Evolutionary conservation across 1,140 invertebrate species (phyloP).

Genomic region (Frieseomelitta varia): DNA sequence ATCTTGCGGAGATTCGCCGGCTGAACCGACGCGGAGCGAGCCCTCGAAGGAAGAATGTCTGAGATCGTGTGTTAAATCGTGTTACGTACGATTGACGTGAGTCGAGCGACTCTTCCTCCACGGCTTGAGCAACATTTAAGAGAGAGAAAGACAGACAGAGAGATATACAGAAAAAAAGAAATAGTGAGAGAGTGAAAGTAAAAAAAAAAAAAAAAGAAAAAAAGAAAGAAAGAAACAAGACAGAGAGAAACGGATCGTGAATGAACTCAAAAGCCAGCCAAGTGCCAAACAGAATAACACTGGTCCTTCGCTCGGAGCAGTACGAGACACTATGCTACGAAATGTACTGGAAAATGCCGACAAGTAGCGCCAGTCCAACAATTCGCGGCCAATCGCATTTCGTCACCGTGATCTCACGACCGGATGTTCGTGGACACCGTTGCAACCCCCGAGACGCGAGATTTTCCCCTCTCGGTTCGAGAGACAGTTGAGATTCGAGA

Average conservation of each 20-base stretch:
- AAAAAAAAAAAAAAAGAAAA: background rate
- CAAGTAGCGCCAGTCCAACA: conserved; percentile 69
- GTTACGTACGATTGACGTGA: background rate
- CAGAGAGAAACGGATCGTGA: conserved; percentile 23
- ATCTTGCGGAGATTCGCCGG: background rate
- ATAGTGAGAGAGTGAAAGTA: conserved; percentile 1
- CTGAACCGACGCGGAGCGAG: background rate
- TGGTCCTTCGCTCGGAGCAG: conserved; percentile 53
- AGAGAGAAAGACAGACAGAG: conserved; percentile 10
- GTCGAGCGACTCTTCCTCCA: background rate
- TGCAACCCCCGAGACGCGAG: conserved; percentile 24
- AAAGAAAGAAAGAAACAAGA: conserved; percentile 26
- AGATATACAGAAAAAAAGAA: background rate
- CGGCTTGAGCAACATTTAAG: conserved; percentile 14
- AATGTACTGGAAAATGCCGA: conserved; percentile 50
- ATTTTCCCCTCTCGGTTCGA: background rate
- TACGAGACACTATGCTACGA: conserved; percentile 39
- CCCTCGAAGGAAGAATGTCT: background rate
- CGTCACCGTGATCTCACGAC: conserved; percentile 9
- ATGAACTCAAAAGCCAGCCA: conserved; percentile 55
- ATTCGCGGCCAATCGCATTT: conserved; percentile 18
- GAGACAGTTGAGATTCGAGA: no score
- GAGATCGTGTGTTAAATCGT: background rate
- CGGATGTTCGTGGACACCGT: conserved; percentile 2
- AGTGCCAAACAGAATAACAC: conserved; percentile 62